A percentile compares a stretch with the other conserved stretches of the same genome.
phyloP scores from a whole-genome alignment of 2,888 invertebrate species.

The Diadromus collaris region DNA sequence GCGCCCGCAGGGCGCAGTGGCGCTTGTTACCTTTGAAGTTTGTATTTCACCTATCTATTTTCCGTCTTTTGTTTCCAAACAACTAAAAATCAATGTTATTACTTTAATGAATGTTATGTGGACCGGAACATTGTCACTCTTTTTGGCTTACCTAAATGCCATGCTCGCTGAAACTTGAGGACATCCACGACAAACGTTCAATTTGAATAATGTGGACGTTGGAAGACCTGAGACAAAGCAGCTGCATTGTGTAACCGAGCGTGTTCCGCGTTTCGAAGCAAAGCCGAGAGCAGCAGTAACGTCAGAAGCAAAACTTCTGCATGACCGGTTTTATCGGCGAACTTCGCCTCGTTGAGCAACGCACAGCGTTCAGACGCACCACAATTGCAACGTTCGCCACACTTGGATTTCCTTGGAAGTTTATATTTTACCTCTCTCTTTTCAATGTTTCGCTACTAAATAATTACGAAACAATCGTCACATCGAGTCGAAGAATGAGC shows the following conservation, averaged over 20 bases:
- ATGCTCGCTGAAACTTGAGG: neutral
- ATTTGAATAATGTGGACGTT: conserved; percentile 39
- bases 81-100: neutral
- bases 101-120: too few species aligned
- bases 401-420: neutral
- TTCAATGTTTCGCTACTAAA: neutral
- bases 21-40: too few species aligned
- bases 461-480: neutral
- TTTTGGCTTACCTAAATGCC: neutral
- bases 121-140: neutral
- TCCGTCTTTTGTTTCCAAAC: too few species aligned
- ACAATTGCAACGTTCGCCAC: conserved; percentile 14
- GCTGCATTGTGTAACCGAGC: neutral
- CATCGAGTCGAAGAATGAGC: neutral
- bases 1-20: too few species aligned
- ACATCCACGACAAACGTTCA: conserved; percentile 20
- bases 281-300: conserved; percentile 11
- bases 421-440: neutral
- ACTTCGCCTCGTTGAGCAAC: conserved; percentile 34
- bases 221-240: conserved; percentile 20
- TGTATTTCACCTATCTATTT: too few species aligned
- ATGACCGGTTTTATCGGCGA: conserved; percentile 27
- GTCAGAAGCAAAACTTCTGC: conserved; percentile 20
- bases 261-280: conserved; percentile 2
- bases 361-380: conserved; percentile 22